A percentile compares a stretch with the other conserved stretches of the same genome.
Conservation (phyloP, 1,140 invertebrate genomes). For the Homalodisca vitripennis region DNA sequence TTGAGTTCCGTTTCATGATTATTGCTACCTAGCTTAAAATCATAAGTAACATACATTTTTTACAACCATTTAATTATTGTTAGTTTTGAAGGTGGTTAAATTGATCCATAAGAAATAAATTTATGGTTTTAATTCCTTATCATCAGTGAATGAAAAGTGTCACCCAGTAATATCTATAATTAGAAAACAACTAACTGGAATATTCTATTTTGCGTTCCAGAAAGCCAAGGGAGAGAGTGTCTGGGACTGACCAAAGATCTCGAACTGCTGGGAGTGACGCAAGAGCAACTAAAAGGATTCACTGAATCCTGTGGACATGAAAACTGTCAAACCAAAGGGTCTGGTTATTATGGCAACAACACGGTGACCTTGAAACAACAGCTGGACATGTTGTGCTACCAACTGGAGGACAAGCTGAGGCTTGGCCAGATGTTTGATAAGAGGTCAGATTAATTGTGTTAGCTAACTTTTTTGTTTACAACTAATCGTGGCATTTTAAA, state of each 20-base stretch:
- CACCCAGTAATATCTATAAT: no score
- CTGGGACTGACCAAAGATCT: constrained; percentile 41
- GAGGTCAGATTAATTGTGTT: constrained; percentile 50
- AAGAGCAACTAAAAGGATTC: constrained; percentile 82
- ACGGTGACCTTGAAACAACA: constrained; percentile 78
- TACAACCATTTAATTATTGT: no score
- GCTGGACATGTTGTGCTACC: constrained; percentile 67
- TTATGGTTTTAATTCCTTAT: no score
- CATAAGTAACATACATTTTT: no score
- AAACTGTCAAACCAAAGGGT: constrained; percentile 73
- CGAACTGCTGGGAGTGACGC: constrained; percentile 61
- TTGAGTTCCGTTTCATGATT: no score
- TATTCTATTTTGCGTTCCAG: constrained; percentile 12
- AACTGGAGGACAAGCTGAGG: constrained; percentile 71
- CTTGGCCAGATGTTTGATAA: constrained; percentile 71
- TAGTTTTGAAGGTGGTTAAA: no score
- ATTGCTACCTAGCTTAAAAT: no score
- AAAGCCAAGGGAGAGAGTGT: constrained; percentile 23
- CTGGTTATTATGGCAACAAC: constrained; percentile 73
- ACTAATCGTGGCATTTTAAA: no score
- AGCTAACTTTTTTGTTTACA: no score
- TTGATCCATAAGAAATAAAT: no score
- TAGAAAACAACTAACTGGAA: not conserved
- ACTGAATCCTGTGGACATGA: constrained; percentile 83
- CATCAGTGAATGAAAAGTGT: no score